Base-by-base conservation (phyloP, 1,140 invertebrate species). In the Macrocentrus cingulum region DNA sequence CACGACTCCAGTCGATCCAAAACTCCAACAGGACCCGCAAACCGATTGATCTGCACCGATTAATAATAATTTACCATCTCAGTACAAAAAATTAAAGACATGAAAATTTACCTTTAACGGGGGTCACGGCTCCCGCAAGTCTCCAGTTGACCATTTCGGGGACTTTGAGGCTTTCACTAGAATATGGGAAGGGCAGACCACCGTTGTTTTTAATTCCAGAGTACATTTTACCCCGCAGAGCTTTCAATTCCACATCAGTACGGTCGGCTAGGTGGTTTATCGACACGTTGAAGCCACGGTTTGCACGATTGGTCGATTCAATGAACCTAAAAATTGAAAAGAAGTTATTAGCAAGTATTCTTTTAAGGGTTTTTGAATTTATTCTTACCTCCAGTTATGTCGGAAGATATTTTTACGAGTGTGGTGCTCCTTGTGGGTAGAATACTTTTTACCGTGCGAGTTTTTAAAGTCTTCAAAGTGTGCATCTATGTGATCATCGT, bases 21-120 rank as follows among this genome's bases (percentile, higher is more conserved):
- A 98, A 69, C 90, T 92, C 95, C 95, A 98, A 71, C 95, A 98
- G 7, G 93, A 96, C 1, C 95, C 95, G 81, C 96, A 98, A 50
- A 98, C 91, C 0, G 91, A 94, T 82, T 97, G 94, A 85, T 97
- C 92, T 88, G 71, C 46, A 42, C n/a, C n/a, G n/a, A n/a, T n/a
- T n/a, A n/a, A n/a, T n/a, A n/a, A n/a, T n/a, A n/a, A n/a, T n/a
- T n/a, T n/a, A n/a, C n/a, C n/a, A n/a, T n/a, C n/a, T n/a, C n/a
- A n/a, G n/a, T n/a, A n/a, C n/a, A n/a, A n/a, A n/a, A n/a, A n/a
- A n/a, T 15, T n/a, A 46, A 34, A 25, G 42, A 25, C 55, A 44
- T 60, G 11, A 32, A 7, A 23, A 58, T 68, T n/a, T 76, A 91
- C 89, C 88, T 85, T 96, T 97, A 0, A 97, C 91, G 0, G 94